Conservation (phyloP, 2,113 vertebrate genomes). For the Bungarus multicinctus region DNA sequence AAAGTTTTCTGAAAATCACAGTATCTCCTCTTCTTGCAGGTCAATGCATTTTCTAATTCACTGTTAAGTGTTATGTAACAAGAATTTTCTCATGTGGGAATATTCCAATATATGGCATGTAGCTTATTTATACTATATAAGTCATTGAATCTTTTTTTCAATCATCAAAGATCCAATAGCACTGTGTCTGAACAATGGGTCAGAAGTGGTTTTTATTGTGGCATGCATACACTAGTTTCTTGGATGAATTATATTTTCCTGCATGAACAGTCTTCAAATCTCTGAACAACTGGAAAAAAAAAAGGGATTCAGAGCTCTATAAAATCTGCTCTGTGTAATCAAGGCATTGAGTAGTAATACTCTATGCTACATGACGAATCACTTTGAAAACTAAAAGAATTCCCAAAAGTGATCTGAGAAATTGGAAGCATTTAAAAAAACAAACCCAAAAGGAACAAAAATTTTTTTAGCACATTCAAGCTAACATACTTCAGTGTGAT, state of each 20-base stretch:
- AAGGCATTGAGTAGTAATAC: neutral
- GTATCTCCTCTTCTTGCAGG: neutral
- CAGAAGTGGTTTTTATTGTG: neutral
- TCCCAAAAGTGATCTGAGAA: neutral
- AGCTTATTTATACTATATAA: neutral
- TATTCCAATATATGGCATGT: neutral
- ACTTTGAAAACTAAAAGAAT: neutral
- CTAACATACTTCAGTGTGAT: neutral
- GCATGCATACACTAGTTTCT: neutral
- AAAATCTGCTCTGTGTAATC: neutral
- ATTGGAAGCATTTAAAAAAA: neutral
- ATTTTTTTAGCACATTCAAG: neutral
- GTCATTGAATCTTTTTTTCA: neutral
- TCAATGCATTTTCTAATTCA: neutral
- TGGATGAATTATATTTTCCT: neutral
- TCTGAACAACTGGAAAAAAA: neutral
- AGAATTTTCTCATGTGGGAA: neutral
- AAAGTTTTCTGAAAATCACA: neutral
- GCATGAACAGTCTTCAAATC: neutral
- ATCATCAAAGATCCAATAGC: neutral
- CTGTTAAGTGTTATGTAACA: neutral
- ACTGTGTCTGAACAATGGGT: neutral
- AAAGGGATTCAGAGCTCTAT: neutral
- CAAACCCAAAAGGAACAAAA: neutral
- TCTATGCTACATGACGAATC: neutral